Evolutionary conservation across 1,140 invertebrate genomes (phyloP).

Genomic region (Lasaia peninsularis): DNA sequence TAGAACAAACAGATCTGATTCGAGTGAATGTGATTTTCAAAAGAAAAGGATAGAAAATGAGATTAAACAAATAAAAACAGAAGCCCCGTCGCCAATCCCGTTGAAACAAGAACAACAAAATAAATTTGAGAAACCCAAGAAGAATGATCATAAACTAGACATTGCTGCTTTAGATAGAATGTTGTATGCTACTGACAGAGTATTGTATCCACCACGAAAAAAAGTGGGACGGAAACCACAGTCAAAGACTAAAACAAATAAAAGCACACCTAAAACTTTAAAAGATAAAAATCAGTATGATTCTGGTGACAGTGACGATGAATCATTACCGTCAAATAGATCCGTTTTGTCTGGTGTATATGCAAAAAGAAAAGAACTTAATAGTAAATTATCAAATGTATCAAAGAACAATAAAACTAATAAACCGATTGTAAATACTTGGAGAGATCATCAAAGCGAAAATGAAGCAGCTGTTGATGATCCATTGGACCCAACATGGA

Average conservation of each 20-base stretch:
- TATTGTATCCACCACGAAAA: slow-evolving; percentile 85
- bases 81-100: slow-evolving; percentile 62
- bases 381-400: slow-evolving; percentile 59
- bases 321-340: slow-evolving; percentile 55
- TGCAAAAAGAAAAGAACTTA: slow-evolving; percentile 74
- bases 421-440: slow-evolving; percentile 53
- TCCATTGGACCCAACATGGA: slow-evolving; percentile 78
- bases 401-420: slow-evolving; percentile 51
- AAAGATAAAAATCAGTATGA: slow-evolving; percentile 74
- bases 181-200: slow-evolving; percentile 83
- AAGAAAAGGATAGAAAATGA: slow-evolving; percentile 67
- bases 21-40: slow-evolving; percentile 66
- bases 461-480: slow-evolving; percentile 73
- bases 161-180: slow-evolving; percentile 81
- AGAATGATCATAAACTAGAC: slow-evolving; percentile 76
- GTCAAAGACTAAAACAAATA: slow-evolving; percentile 61
- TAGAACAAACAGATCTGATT: slow-evolving; percentile 58
- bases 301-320: slow-evolving; percentile 66
- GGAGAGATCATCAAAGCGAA: slow-evolving; percentile 73
- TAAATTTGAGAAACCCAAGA: slow-evolving; percentile 72
- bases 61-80: slow-evolving; percentile 69
- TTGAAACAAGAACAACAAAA: slow-evolving; percentile 59
- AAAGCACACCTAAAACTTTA: slow-evolving; percentile 73
- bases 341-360: slow-evolving; percentile 71
- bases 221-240: slow-evolving; percentile 81